Conservation (phyloP, 2,797 vertebrate genomes). For the Onychomys leucogaster region DNA sequence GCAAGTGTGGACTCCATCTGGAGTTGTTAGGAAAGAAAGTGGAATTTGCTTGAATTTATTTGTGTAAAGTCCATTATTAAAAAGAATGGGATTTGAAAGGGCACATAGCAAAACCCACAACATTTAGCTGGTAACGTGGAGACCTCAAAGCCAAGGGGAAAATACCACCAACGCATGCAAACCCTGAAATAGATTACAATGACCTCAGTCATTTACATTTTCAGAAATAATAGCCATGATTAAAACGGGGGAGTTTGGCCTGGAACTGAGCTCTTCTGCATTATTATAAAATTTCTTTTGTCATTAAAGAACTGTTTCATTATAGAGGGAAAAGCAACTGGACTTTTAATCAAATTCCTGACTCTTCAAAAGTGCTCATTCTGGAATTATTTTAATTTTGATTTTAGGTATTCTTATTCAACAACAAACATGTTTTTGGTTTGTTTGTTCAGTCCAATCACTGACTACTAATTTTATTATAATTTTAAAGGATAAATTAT, state of each 20-base stretch:
- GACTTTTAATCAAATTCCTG: conserved; percentile 81
- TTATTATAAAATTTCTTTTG: conserved; percentile 76
- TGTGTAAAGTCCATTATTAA: conserved; percentile 64
- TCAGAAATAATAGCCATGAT: conserved; percentile 83
- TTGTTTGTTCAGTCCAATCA: conserved; percentile 43
- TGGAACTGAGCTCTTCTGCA: conserved; percentile 67
- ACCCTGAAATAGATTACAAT: conserved; percentile 82
- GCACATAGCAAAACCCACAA: conserved; percentile 78
- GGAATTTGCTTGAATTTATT: conserved; percentile 77
- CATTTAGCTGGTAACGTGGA: conserved; percentile 78
- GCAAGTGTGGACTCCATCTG: conserved; percentile 68
- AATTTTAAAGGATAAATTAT: conserved; percentile 56
- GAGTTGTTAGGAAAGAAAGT: conserved; percentile 75
- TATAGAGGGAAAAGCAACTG: conserved; percentile 58
- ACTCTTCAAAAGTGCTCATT: conserved; percentile 72
- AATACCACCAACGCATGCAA: conserved; percentile 82
- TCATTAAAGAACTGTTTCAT: conserved; percentile 79
- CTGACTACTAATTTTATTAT: conserved; percentile 61
- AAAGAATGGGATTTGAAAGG: conserved; percentile 75
- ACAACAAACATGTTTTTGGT: conserved; percentile 68
- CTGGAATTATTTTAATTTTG: conserved; percentile 74
- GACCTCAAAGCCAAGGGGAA: conserved; percentile 81
- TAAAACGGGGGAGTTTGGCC: conserved; percentile 79
- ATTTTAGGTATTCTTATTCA: conserved; percentile 73
- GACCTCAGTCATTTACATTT: conserved; percentile 83